phyloP scores from a whole-genome alignment of 2,113 vertebrate genomes.

The Lagopus muta region DNA sequence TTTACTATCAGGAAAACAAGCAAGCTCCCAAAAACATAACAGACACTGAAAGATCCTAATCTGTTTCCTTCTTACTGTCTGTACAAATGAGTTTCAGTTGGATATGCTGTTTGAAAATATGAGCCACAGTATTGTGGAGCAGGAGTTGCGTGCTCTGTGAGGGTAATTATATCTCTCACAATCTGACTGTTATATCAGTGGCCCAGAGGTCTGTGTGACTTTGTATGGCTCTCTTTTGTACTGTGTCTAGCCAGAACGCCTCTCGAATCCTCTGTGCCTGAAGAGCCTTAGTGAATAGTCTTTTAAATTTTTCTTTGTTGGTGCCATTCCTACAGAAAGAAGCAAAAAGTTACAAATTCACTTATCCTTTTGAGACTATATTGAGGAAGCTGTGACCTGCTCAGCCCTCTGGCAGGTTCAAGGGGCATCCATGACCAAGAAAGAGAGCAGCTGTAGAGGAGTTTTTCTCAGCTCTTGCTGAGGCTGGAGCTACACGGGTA shows the following conservation, averaged over 20 bases:
- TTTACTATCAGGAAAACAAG: background rate
- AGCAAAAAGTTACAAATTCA: background rate
- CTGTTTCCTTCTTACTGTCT: background rate
- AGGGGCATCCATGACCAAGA: background rate
- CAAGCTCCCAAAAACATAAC: rapidly evolving
- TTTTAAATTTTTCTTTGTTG: background rate
- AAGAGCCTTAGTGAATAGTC: background rate
- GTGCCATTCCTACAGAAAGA: background rate
- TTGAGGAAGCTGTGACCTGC: background rate
- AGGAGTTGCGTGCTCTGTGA: background rate
- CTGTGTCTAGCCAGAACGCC: background rate
- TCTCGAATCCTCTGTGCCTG: background rate
- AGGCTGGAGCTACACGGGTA: background rate
- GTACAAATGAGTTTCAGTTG: background rate
- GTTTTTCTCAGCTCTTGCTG: background rate
- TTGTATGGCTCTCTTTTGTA: background rate
- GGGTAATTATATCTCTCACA: background rate
- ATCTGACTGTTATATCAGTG: background rate
- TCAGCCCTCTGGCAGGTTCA: background rate
- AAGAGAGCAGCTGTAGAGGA: background rate
- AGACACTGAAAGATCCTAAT: background rate
- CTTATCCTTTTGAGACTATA: background rate
- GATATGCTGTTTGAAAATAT: background rate
- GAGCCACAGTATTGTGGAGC: background rate
- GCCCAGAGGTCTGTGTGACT: background rate